Conservation (phyloP, 2,113 vertebrate species). For the Xenopus laevis region DNA sequence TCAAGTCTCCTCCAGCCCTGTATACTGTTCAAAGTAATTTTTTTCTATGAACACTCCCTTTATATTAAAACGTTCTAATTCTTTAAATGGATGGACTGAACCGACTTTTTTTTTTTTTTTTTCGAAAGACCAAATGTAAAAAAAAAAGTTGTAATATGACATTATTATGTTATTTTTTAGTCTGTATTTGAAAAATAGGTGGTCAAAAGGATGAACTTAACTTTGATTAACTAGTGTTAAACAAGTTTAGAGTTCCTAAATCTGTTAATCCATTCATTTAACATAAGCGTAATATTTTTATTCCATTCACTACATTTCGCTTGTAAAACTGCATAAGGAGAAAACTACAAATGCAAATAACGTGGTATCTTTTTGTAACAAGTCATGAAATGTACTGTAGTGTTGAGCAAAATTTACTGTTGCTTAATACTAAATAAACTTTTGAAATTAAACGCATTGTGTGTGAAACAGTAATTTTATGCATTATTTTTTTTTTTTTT, state of each 20-base stretch:
- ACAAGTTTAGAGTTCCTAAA: slow-evolving; percentile 78
- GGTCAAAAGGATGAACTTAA: slow-evolving; percentile 68
- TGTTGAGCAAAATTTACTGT: slow-evolving; percentile 96
- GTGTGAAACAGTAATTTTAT: slow-evolving; percentile 84
- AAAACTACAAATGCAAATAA: slow-evolving; percentile 79
- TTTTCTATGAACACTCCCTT: slow-evolving; percentile 97
- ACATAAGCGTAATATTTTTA: slow-evolving; percentile 73
- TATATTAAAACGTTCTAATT: slow-evolving; percentile 82
- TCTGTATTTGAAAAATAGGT: slow-evolving; percentile 74
- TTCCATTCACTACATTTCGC: slow-evolving; percentile 75
- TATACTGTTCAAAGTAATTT: slow-evolving; percentile 95
- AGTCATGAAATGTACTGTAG: slow-evolving; percentile 89
- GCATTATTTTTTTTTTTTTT: slow-evolving; percentile 58
- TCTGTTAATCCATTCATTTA: slow-evolving; percentile 76
- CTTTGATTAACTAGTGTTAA: slow-evolving; percentile 79
- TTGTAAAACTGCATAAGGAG: slow-evolving; percentile 87
- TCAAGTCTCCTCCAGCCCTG: slow-evolving; percentile 78
- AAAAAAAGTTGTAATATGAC: slow-evolving; percentile 67
- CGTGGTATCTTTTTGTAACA: slow-evolving; percentile 96
- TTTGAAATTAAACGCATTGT: slow-evolving; percentile 85
- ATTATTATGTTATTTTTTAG: slow-evolving; percentile 75
- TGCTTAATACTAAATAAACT: slow-evolving; percentile 99
- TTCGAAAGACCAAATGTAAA: slow-evolving; percentile 54
- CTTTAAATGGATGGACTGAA: slow-evolving; percentile 73
- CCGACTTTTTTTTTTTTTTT: slow-evolving; percentile 48